Evolutionary conservation across 2,797 vertebrate genomes (phyloP).

Genomic region (Poecilia picta): DNA sequence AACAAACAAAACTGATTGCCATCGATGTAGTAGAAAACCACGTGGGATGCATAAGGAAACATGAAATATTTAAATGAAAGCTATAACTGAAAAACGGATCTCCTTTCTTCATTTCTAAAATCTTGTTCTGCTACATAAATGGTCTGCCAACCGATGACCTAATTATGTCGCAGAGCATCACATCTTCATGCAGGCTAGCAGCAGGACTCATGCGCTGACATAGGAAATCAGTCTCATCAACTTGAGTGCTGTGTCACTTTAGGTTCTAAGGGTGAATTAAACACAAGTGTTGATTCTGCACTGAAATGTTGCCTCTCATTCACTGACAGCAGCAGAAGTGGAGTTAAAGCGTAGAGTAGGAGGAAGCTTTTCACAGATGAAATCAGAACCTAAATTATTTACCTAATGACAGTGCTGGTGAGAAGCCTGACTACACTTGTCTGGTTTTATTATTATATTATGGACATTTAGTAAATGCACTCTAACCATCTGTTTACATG

Average conservation of each 20-base stretch:
- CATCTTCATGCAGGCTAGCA: slow-evolving; percentile 23
- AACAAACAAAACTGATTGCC: background rate
- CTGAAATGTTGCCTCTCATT: background rate
- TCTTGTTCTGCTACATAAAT: slow-evolving; percentile 53
- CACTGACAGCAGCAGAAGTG: slow-evolving; percentile 1
- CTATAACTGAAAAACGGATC: background rate
- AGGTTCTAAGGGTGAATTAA: slow-evolving; percentile 32
- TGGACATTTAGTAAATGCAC: background rate
- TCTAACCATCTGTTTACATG: background rate
- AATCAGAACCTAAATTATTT: background rate
- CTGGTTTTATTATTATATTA: background rate
- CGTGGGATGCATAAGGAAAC: background rate
- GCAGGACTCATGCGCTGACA: slow-evolving; percentile 41
- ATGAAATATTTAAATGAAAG: background rate
- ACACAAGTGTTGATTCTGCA: slow-evolving; percentile 31
- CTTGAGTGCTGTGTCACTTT: slow-evolving; percentile 27
- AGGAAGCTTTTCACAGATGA: background rate
- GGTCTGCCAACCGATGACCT: slow-evolving; percentile 63
- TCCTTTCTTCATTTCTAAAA: slow-evolving; percentile 3
- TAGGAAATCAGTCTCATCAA: slow-evolving; percentile 44
- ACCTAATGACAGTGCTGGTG: background rate
- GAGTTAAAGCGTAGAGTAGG: background rate
- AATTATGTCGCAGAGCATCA: slow-evolving; percentile 66
- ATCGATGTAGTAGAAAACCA: background rate
- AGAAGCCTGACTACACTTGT: background rate